phyloP scores from a whole-genome alignment of 2,888 invertebrate species.

The Cantharis lateralis region DNA sequence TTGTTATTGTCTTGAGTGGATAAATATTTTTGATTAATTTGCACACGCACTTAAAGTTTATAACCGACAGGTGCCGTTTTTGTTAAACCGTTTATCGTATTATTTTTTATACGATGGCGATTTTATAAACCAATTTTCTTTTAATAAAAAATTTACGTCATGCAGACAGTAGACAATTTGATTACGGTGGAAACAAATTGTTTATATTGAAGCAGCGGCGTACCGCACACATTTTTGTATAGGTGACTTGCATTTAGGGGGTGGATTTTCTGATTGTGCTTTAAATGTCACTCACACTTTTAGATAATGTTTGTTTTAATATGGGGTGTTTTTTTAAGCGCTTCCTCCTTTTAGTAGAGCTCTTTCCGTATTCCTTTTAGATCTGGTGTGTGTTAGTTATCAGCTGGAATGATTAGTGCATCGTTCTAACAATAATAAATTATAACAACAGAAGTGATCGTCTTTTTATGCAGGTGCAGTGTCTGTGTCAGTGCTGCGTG shows the following conservation, averaged over 20 bases:
- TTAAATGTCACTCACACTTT: background rate
- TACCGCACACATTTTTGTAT: background rate
- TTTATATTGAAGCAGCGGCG: background rate
- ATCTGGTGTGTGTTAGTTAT: background rate
- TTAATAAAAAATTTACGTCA: background rate
- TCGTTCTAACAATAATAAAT: conserved; percentile 1
- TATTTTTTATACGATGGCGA: background rate
- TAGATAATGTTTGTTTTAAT: background rate
- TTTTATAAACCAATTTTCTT: background rate
- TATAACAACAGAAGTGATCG: background rate
- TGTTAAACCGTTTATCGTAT: background rate
- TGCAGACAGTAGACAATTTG: background rate
- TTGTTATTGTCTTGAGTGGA: background rate
- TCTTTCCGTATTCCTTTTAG: background rate
- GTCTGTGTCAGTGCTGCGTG: conserved; percentile 25
- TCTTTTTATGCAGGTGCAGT: conserved; percentile 25
- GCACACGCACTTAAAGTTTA: background rate
- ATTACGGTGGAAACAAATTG: background rate
- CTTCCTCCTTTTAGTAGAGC: background rate
- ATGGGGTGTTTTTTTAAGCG: background rate
- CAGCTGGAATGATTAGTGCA: conserved; percentile 1
- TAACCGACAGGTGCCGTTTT: background rate
- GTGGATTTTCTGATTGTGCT: background rate
- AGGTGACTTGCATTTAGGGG: background rate
- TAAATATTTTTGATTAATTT: background rate